Evolutionary conservation across 2,888 invertebrate species (phyloP).

Genomic region (Cephus pulcher): DNA sequence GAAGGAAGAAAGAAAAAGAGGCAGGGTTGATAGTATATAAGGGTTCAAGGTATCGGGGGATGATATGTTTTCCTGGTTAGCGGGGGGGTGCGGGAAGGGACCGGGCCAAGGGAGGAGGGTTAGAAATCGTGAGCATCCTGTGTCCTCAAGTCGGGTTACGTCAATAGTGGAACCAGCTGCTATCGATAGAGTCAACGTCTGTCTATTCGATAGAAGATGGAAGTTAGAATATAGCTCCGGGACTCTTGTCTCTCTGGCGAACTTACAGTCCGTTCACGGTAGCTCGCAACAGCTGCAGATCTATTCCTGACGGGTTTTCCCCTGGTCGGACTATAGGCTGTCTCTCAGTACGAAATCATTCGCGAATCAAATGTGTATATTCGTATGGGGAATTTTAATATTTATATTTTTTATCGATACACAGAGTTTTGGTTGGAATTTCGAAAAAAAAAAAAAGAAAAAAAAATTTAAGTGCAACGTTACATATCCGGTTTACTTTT

Average conservation of each 20-base stretch:
- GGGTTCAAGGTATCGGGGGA: background rate
- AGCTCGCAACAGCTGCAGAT: constrained; percentile 44
- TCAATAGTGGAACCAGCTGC: constrained; percentile 44
- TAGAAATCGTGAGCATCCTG: constrained; percentile 1
- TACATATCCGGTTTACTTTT: too few relatives aligned
- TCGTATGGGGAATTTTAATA: background rate
- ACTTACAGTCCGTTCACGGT: constrained; percentile 36
- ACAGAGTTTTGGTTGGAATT: too few relatives aligned
- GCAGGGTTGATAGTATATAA: background rate
- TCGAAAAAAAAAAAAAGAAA: background rate
- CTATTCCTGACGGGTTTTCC: constrained; percentile 34
- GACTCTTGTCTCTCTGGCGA: constrained; percentile 33
- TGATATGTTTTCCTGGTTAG: background rate
- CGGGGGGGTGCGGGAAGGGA: background rate
- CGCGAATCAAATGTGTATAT: background rate
- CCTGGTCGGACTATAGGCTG: constrained; percentile 15
- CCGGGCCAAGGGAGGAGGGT: background rate
- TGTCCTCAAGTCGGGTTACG: constrained; percentile 29
- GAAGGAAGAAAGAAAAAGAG: background rate
- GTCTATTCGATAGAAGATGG: constrained; percentile 22
- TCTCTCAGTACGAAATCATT: background rate
- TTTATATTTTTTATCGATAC: too few relatives aligned
- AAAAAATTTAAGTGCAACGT: too few relatives aligned
- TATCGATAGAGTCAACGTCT: constrained; percentile 36
- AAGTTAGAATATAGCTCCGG: constrained; percentile 16